These are phyloP conservation scores for Danionella cerebrum DNA, from an alignment of 2,113 vertebrate genomes.

Conservation along the genomic window DNA sequence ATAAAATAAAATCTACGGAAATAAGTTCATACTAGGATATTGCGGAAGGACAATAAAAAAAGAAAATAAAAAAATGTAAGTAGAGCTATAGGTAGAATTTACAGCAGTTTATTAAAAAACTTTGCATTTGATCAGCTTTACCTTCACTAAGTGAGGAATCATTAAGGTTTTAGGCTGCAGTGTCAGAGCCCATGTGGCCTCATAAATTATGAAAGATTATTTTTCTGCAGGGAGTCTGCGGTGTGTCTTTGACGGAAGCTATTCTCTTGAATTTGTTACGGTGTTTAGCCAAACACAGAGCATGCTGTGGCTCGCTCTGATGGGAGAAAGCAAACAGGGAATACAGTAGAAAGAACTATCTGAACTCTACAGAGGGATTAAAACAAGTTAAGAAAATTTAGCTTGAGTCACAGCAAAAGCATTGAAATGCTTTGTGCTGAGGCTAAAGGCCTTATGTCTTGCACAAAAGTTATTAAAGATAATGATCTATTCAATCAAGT, in stretches of 20 bases:
- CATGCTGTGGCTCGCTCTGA: slow-evolving; percentile 21
- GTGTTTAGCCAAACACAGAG: slow-evolving; percentile 68
- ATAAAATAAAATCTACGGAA: no score
- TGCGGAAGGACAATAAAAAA: no score
- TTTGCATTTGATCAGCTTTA: background rate
- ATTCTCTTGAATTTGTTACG: slow-evolving; percentile 64
- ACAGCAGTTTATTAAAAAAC: background rate
- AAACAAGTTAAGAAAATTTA: background rate
- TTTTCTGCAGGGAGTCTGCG: slow-evolving; percentile 62
- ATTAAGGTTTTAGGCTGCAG: slow-evolving; percentile 47
- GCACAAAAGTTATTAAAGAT: background rate
- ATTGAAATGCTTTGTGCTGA: background rate
- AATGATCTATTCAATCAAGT: no score
- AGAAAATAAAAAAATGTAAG: no score
- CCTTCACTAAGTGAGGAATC: slow-evolving; percentile 53
- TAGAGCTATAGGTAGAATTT: no score
- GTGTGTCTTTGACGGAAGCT: slow-evolving; percentile 44
- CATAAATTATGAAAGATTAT: slow-evolving; percentile 68
- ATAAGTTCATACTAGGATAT: no score
- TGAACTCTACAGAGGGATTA: background rate
- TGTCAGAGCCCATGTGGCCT: slow-evolving; percentile 45
- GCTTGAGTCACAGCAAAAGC: background rate
- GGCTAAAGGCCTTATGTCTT: background rate
- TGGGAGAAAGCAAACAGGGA: background rate
- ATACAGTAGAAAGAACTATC: background rate